Conservation (phyloP, 2,797 vertebrate genomes). For the Emys orbicularis region DNA sequence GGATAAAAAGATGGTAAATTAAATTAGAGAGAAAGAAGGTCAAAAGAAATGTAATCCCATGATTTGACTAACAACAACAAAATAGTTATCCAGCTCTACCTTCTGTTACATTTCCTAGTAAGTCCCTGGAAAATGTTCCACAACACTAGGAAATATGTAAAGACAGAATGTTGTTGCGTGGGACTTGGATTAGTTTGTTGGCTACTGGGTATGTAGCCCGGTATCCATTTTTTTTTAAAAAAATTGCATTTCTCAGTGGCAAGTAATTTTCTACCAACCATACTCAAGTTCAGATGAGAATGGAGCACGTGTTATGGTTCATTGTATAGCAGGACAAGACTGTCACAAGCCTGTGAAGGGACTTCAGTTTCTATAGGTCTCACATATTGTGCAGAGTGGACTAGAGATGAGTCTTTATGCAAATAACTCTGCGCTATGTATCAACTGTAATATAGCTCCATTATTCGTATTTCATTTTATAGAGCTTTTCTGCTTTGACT, state of each 20-base stretch:
- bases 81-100: neutral
- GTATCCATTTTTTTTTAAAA: neutral
- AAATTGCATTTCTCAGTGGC: neutral
- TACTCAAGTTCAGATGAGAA: neutral
- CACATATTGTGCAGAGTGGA: neutral
- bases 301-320: neutral
- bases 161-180: neutral
- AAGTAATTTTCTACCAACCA: neutral
- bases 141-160: neutral
- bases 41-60: neutral
- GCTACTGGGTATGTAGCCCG: neutral
- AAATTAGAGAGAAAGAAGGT: neutral
- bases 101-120: neutral
- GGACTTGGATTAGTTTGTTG: neutral
- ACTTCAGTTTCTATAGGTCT: neutral
- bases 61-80: neutral
- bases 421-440: neutral
- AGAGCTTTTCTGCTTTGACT: neutral
- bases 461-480: conserved; percentile 5
- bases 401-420: conserved; percentile 21
- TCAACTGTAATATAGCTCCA: conserved; percentile 28
- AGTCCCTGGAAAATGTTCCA: neutral
- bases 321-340: neutral
- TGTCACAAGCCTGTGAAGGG: neutral
- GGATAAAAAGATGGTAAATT: neutral